Evolutionary conservation across 2,888 invertebrate species (phyloP).

Genomic region (Aelia acuminata): DNA sequence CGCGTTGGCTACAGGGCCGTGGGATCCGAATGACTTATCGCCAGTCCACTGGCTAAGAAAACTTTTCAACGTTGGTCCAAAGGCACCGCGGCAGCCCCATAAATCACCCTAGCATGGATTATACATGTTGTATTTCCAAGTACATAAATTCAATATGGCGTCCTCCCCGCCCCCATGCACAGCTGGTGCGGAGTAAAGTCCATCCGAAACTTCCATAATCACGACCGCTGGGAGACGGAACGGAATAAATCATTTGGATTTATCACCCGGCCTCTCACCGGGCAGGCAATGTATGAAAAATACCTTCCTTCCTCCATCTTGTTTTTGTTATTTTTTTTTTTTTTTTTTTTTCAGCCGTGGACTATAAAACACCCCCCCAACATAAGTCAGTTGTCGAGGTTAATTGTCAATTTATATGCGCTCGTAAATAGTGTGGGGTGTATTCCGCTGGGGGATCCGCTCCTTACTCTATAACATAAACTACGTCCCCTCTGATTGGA

Average conservation of each 20-base stretch:
- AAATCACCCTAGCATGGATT: slow-evolving; percentile 5
- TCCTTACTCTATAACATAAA: slow-evolving; percentile 49
- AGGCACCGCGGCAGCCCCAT: not conserved
- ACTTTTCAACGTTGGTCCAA: slow-evolving; percentile 7
- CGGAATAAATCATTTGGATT: slow-evolving; percentile 43
- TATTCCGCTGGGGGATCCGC: slow-evolving; percentile 1
- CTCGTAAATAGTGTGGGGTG: slow-evolving; percentile 41
- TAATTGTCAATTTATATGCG: slow-evolving; percentile 58
- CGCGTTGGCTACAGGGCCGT: not conserved
- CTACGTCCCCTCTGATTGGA: slow-evolving; percentile 48
- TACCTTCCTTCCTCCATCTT: slow-evolving; percentile 31
- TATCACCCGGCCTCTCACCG: not conserved
- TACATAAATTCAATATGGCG: slow-evolving; percentile 56
- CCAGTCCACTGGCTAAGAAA: not conserved
- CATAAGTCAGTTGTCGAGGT: slow-evolving; percentile 52
- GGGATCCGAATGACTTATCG: not conserved
- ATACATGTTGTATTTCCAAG: slow-evolving; percentile 47
- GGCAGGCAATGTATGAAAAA: slow-evolving; percentile 54
- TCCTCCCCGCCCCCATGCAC: slow-evolving; percentile 1
- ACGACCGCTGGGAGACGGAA: slow-evolving; percentile 12
- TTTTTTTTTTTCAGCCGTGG: not conserved
- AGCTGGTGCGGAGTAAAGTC: slow-evolving; percentile 40
- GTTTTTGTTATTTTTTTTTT: not conserved
- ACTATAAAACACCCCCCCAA: slow-evolving; percentile 51
- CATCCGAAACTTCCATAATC: slow-evolving; percentile 53